Percentiles rank a stretch among this genome's conserved stretches.
phyloP scores from a whole-genome alignment of 1,140 invertebrate genomes.

The Araneus ventricosus region DNA sequence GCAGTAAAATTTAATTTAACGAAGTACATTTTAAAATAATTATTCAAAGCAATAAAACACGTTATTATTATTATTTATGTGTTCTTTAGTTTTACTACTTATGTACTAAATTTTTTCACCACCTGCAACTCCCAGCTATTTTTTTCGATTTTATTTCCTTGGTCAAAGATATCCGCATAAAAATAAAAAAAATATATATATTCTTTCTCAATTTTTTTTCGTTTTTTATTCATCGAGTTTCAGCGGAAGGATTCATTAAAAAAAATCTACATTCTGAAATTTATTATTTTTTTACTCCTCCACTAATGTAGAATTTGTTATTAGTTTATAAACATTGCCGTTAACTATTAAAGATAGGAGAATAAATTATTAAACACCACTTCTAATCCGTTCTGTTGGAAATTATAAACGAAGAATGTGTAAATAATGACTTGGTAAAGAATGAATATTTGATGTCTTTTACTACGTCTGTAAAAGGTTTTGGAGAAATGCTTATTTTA shows the following conservation, averaged over 20 bases:
- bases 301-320: not conserved
- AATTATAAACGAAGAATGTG: not conserved
- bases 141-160: conserved; percentile 42
- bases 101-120: not conserved
- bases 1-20: too few relatives aligned
- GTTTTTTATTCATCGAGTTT: not conserved
- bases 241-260: not conserved
- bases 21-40: too few relatives aligned
- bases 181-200: not conserved
- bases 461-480: not conserved
- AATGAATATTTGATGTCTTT: not conserved
- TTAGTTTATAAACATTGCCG: not conserved
- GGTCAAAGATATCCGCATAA: conserved; percentile 8
- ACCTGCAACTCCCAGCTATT: not conserved
- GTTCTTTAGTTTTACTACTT: not conserved
- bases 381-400: not conserved
- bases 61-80: too few relatives aligned
- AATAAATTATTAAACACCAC: not conserved
- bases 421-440: not conserved
- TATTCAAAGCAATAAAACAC: too few relatives aligned
- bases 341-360: not conserved
- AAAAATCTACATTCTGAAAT: not conserved
- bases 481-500: not conserved
- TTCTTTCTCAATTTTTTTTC: not conserved
- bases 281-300: not conserved